Conservation (phyloP, 2,888 invertebrate genomes). For the Tenthredo amoena region DNA sequence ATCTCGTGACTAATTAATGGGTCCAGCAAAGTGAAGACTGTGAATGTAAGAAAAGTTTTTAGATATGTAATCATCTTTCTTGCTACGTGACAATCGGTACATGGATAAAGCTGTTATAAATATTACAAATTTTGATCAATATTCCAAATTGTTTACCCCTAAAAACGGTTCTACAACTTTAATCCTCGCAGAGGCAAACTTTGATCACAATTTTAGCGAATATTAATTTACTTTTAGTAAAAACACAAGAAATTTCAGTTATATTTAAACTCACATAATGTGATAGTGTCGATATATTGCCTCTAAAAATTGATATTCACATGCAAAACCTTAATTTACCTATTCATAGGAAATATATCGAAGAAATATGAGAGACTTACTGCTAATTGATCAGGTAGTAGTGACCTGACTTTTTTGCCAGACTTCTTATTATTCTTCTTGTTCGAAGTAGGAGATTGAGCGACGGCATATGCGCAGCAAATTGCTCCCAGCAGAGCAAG, state of each 20-base stretch:
- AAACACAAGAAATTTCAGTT: background rate
- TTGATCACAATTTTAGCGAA: too few species aligned
- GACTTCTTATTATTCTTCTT: conserved; percentile 73
- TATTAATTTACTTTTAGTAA: background rate
- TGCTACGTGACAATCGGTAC: background rate
- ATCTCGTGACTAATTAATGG: background rate
- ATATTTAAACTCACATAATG: background rate
- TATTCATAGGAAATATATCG: background rate
- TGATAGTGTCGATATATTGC: background rate
- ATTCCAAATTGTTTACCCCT: background rate
- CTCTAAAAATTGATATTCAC: background rate
- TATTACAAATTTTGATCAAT: background rate
- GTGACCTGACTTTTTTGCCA: conserved; percentile 66
- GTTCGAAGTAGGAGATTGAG: conserved; percentile 65
- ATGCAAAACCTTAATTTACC: background rate
- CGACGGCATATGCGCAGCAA: conserved; percentile 68
- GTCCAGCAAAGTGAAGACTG: background rate
- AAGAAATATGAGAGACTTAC: conserved; percentile 60
- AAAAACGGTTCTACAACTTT: background rate
- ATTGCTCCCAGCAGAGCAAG: conserved; percentile 72
- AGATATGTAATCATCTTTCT: background rate
- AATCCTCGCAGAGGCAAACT: background rate
- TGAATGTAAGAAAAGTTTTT: background rate
- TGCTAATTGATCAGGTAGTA: conserved; percentile 60
- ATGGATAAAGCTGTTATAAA: conserved; percentile 2